phyloP scores from a whole-genome alignment of 1,140 invertebrate genomes.

The Drosophila leontia region DNA sequence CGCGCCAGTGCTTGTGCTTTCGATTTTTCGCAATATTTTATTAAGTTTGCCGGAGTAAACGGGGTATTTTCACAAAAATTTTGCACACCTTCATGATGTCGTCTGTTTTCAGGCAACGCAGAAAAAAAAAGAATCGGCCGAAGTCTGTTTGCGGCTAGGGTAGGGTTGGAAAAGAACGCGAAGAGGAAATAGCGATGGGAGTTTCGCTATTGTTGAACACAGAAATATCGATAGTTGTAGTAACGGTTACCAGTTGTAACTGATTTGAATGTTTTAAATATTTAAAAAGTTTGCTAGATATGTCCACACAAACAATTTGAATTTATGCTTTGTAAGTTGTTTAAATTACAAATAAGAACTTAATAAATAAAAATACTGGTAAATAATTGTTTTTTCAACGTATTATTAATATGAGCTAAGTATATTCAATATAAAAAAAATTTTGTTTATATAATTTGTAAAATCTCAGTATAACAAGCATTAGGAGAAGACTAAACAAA shows the following conservation, averaged over 20 bases:
- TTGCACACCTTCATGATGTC: constrained; percentile 83
- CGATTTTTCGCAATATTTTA: constrained; percentile 53
- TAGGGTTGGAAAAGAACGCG: constrained; percentile 75
- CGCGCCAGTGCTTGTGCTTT: constrained; percentile 23
- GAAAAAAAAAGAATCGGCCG: constrained; percentile 80
- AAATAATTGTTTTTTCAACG: no score
- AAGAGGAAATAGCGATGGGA: constrained; percentile 67
- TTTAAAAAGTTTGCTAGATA: no score
- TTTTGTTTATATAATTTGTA: no score
- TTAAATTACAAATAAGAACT: background rate
- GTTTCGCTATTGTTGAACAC: background rate
- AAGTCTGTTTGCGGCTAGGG: constrained; percentile 75
- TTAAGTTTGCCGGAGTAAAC: constrained; percentile 20
- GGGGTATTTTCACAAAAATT: constrained; percentile 66
- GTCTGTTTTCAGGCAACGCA: constrained; percentile 82
- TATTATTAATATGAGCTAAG: no score
- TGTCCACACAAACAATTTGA: no score
- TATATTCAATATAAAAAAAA: no score
- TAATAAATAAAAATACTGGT: no score
- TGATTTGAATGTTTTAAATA: background rate
- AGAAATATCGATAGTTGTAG: constrained; percentile 14
- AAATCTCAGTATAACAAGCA: no score
- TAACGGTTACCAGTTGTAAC: background rate
- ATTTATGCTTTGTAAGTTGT: no score
- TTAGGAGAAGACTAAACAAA: no score